These are phyloP conservation scores for Drosophila yooni DNA, from an alignment of 2,888 invertebrate genomes.

Conservation along the genomic window DNA sequence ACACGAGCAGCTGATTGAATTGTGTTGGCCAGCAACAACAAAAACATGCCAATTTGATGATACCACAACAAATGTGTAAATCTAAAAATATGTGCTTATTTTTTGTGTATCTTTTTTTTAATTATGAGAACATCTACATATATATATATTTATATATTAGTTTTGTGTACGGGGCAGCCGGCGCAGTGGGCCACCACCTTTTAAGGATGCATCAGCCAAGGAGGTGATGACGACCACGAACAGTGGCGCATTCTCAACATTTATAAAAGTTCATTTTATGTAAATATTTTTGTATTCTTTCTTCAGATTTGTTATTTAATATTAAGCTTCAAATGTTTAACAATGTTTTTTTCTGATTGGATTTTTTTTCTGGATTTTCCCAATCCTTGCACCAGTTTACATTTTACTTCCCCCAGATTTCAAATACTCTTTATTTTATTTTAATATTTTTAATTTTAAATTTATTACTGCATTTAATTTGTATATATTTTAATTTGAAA, in stretches of 20 bases:
- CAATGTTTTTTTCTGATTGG: neutral
- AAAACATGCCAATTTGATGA: slow-evolving; percentile 79
- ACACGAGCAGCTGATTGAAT: slow-evolving; percentile 75
- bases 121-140: slow-evolving; percentile 46
- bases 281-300: neutral
- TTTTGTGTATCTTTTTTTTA: slow-evolving; percentile 26
- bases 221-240: slow-evolving; percentile 46
- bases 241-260: slow-evolving; percentile 28
- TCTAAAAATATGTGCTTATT: slow-evolving; percentile 62
- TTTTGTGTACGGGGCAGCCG: slow-evolving; percentile 47
- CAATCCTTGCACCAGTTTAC: neutral
- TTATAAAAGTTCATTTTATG: neutral
- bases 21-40: slow-evolving; percentile 76
- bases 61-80: slow-evolving; percentile 76
- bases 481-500: neutral
- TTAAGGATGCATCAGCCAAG: slow-evolving; percentile 80
- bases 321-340: neutral
- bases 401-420: neutral
- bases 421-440: neutral
- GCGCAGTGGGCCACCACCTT: slow-evolving; percentile 79
- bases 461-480: neutral
- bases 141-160: slow-evolving; percentile 28
- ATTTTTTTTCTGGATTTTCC: neutral
- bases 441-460: neutral
- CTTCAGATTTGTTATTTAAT: neutral